Base-by-base conservation (phyloP, 2,888 invertebrate genomes). In the Drosophila nr. perissopoda region DNA sequence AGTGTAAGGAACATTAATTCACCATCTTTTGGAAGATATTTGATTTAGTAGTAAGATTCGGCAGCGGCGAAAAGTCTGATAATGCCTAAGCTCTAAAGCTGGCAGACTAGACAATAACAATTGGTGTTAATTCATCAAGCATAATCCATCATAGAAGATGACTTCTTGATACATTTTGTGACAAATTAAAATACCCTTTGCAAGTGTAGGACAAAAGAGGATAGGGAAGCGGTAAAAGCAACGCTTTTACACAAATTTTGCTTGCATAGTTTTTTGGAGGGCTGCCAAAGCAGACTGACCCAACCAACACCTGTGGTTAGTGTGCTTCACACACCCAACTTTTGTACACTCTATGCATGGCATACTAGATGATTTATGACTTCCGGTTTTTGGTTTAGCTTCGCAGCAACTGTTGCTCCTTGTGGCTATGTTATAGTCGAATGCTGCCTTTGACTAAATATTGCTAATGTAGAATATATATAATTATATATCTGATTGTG, bases 321-420 rank as follows among this genome's bases (percentile, higher is more conserved):
- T 66, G 68, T 62, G 80, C 82, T 79, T 82, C 82, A 63, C 38
- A 62, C 40, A 34, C 52, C 53, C 52, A 42, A 45, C 68, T 69
- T 31, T 54, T 40, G 31, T 6, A 63, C 45, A 65, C 62, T 57
- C 67, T 52, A 57, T 69, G 73, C 68, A 74, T 72, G 58, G 64
- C 78, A 86, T 78, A 77, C 56, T 56, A 38, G 82, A 90, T 90
- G 90, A 90, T 90, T 90, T 90, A 90, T 90, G 87, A 90, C 81
- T 89, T 89, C 89, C 89, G 90, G 84, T 78, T 81, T 82, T 77
- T 58, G 77, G 73, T 48, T 68, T 61, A 73, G 65, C 71, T 36
- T 45, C 59, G 31, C 42, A 67, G 68, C 73, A 78, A 79, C 77
- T 59, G 80, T 70, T 71, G 64, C 74, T 67, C 29, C 73, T 65